Conservation (phyloP, 2,113 vertebrate genomes). For the Ptilorrhoa leucosticta region DNA sequence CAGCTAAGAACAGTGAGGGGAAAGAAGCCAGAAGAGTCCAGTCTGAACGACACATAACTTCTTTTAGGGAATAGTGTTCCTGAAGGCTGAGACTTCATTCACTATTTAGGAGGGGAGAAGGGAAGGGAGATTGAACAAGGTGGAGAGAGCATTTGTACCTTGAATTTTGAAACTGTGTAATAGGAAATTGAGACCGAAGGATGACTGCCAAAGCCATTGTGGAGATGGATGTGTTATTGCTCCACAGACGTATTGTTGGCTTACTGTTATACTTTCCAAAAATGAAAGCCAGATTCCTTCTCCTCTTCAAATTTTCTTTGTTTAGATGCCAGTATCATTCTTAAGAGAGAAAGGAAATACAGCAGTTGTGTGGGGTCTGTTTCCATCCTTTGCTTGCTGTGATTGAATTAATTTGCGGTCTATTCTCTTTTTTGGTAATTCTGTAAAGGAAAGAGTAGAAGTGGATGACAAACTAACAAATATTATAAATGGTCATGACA, state of each 20-base stretch:
- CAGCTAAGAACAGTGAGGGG: neutral
- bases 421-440: neutral
- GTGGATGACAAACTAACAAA: neutral
- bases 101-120: neutral
- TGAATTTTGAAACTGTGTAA: neutral
- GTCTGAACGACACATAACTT: neutral
- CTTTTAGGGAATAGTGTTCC: neutral
- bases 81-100: neutral
- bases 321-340: neutral
- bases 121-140: neutral
- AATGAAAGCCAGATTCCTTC: constrained; percentile 22
- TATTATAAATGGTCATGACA: neutral
- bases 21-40: neutral
- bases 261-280: neutral
- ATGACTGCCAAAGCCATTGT: neutral
- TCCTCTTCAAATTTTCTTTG: neutral
- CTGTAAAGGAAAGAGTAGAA: neutral
- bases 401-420: neutral
- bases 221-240: neutral
- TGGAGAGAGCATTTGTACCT: neutral
- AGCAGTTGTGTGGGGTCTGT: neutral
- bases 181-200: neutral
- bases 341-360: neutral
- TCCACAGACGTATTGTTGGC: neutral
- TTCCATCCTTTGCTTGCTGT: neutral